A percentile compares a stretch with the other conserved stretches of the same genome.
Evolutionary conservation across 1,140 invertebrate species (phyloP).

Genomic region (Bombus polaris): DNA sequence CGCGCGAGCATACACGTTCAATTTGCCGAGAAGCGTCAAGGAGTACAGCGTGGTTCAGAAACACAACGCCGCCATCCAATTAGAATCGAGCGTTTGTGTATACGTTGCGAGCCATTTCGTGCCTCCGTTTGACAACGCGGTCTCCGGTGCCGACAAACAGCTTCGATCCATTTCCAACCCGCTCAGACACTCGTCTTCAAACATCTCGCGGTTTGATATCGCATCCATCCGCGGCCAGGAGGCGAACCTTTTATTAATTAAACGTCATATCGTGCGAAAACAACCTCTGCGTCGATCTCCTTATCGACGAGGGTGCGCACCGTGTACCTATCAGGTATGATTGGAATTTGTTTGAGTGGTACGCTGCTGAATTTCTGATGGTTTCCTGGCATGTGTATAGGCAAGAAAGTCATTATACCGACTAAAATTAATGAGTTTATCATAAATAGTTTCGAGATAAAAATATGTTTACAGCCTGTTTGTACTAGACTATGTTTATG

Average conservation of each 20-base stretch:
- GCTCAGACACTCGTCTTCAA: conserved; percentile 67
- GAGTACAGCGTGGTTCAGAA: conserved; percentile 60
- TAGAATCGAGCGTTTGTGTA: conserved; percentile 57
- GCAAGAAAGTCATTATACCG: background rate
- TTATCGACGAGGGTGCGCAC: background rate
- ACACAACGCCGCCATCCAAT: conserved; percentile 61
- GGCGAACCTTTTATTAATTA: conserved; percentile 45
- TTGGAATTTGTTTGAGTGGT: background rate
- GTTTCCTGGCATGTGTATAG: too few species aligned
- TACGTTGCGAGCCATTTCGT: conserved; percentile 54
- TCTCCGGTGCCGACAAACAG: conserved; percentile 58
- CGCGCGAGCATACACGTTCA: conserved; percentile 73
- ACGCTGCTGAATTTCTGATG: background rate
- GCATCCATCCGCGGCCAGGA: background rate
- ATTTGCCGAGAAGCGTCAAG: conserved; percentile 72
- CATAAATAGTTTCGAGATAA: too few species aligned
- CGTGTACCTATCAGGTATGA: background rate
- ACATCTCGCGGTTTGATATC: conserved; percentile 47
- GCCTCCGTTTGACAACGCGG: conserved; percentile 62
- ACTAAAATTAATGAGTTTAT: too few species aligned
- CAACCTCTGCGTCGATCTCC: background rate
- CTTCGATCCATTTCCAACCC: conserved; percentile 53
- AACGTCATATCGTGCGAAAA: conserved; percentile 38
- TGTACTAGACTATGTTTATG: too few species aligned
- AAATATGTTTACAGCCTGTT: too few species aligned